A percentile compares a stretch with the other conserved stretches of the same genome.
phyloP scores from a whole-genome alignment of 2,113 vertebrate genomes.

The Gobiocypris rarus region DNA sequence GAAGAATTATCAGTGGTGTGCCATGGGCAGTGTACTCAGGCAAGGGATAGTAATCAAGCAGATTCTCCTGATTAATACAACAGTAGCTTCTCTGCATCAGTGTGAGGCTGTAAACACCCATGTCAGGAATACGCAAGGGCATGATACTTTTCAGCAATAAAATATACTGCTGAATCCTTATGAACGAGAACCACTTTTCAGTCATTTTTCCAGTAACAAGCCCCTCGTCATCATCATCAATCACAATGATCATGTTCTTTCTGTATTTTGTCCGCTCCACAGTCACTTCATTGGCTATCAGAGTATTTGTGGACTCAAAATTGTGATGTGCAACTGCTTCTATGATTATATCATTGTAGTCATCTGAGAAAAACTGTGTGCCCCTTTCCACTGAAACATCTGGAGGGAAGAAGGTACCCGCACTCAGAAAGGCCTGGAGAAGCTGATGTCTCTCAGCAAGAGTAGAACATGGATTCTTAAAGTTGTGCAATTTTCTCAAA shows the following conservation, averaged over 20 bases:
- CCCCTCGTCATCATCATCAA: conserved; percentile 33
- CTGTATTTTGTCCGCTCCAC: conserved; percentile 52
- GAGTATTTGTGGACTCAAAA: conserved; percentile 42
- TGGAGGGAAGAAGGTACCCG: neutral
- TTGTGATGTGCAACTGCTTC: neutral
- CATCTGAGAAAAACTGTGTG: neutral
- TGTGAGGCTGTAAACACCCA: conserved; percentile 29
- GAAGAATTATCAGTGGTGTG: conserved; percentile 49
- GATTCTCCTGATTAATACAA: conserved; percentile 41
- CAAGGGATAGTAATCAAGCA: conserved; percentile 41
- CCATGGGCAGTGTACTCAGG: conserved; percentile 8
- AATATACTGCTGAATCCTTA: conserved; percentile 42
- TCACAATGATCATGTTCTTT: conserved; percentile 47
- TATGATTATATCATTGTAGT: neutral
- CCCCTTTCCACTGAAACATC: neutral
- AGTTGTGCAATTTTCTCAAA: neutral
- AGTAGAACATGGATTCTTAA: neutral
- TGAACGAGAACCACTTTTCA: conserved; percentile 34
- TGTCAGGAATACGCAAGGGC: conserved; percentile 19
- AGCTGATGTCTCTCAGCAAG: neutral
- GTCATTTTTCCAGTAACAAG: conserved; percentile 46
- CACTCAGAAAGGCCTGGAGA: neutral
- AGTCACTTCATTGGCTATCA: conserved; percentile 48
- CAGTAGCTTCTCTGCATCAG: conserved; percentile 17
- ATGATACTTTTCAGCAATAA: conserved; percentile 25